phyloP scores from a whole-genome alignment of 1,140 invertebrate genomes.

The Drosophila tropicalis region DNA sequence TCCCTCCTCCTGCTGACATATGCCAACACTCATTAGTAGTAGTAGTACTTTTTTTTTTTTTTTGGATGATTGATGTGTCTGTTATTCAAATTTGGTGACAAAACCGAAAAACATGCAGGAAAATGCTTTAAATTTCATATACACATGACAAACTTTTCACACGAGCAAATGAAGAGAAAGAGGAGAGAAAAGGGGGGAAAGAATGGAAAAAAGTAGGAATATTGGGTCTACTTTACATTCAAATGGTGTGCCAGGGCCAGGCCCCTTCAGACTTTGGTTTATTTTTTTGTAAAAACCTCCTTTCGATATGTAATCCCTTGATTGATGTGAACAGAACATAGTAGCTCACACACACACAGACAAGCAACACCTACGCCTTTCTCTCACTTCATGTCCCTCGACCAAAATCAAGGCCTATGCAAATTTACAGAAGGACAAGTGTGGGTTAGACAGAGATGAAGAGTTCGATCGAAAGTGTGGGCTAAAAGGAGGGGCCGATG shows the following conservation, averaged over 20 bases:
- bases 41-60: constrained; percentile 39
- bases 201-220: constrained; percentile 32
- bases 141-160: constrained; percentile 48
- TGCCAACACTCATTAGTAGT: constrained; percentile 66
- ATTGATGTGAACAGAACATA: constrained; percentile 67
- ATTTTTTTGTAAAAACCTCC: constrained; percentile 60
- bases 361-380: constrained; percentile 34
- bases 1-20: constrained; percentile 38
- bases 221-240: constrained; percentile 66
- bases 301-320: constrained; percentile 80
- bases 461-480: constrained; percentile 27
- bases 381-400: constrained; percentile 13
- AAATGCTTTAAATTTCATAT: constrained; percentile 61
- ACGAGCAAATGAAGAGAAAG: constrained; percentile 42
- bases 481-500: constrained; percentile 15
- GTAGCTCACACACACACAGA: constrained; percentile 19
- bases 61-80: constrained; percentile 63
- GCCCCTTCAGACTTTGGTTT: constrained; percentile 14
- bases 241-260: constrained; percentile 56
- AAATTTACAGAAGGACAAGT: constrained; percentile 54
- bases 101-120: constrained; percentile 35
- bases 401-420: constrained; percentile 75
- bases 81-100: constrained; percentile 62
- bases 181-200: constrained; percentile 20
- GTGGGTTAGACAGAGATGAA: constrained; percentile 27